Evolutionary conservation across 2,113 vertebrate species (phyloP), one percentile per base, ranked within the genome.

Genomic region (Brienomyrus brachyistius): DNA sequence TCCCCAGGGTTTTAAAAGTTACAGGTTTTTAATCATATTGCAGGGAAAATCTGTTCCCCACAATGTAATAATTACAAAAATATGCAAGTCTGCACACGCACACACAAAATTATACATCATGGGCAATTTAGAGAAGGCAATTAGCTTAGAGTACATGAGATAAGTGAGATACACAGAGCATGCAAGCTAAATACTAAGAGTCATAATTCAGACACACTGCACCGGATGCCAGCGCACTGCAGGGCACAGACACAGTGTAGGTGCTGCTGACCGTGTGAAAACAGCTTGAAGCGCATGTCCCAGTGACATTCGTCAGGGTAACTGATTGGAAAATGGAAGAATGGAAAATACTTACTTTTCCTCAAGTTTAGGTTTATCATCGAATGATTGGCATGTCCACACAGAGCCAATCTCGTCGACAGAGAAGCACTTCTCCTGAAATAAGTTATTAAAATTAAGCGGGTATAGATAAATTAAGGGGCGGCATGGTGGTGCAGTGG

Each of bases 381-480:
- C 50, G 92, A 88, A 48, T 95, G 94, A 17, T 88, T 93, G 3
- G 95, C 94, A 4, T 95, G 95, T 87, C 96, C 95, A 31, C 95
- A 94, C 47, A 95, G 94, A 43, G 95, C 93, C 88, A 96, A 91
- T 90, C 95, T 94, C 86, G 95, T 23, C 47, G 95, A 96, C 86
- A 95, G 54, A 0, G 95, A 92, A 2, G 95, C 92, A 8, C 96
- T 93, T 90, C 96, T 94, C 93, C 96, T 96, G 62, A 88, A 93
- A 90, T n/a, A 35, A 3, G 2, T 35, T 87, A 35, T n/a, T 31
- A 70, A 70, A 70, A 70, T 27, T 27, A 27, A 66, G 62, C 1
- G 3, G 1, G 62, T 70, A 70, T 70, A 3, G 62, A 70, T 31
- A 19, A 56, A 56, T 56, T 31, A 31, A 31, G 31, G 31, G 31